These are phyloP conservation scores for Pholis gunnellus DNA, from an alignment of 2,113 vertebrate genomes.

Conservation along the genomic window DNA sequence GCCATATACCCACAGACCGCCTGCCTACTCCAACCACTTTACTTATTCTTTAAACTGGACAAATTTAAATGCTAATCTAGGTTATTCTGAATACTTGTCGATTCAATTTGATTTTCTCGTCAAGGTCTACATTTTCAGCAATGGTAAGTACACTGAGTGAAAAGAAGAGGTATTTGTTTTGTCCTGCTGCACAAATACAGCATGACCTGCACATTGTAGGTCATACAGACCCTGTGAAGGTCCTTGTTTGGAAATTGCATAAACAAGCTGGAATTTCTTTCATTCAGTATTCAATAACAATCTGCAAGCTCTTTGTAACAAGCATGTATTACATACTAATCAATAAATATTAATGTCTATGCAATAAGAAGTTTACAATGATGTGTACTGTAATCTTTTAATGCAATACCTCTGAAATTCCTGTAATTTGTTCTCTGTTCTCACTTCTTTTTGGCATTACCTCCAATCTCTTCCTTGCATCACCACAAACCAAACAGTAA, in stretches of 20 bases:
- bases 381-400: background rate
- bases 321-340: background rate
- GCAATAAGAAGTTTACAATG: background rate
- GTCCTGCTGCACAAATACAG: constrained; percentile 8
- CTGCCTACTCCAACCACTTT: background rate
- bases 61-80: background rate
- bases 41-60: background rate
- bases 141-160: constrained; percentile 38
- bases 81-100: background rate
- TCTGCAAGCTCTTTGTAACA: background rate
- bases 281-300: constrained; percentile 3
- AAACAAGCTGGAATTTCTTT: constrained; percentile 31
- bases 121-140: background rate
- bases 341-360: background rate
- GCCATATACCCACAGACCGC: background rate
- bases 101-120: background rate
- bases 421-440: background rate
- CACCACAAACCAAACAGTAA: constrained; percentile 22
- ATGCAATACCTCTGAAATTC: background rate
- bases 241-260: constrained; percentile 40
- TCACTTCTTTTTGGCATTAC: constrained; percentile 1
- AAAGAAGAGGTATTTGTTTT: constrained; percentile 45
- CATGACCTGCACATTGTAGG: constrained; percentile 41
- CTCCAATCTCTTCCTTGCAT: background rate
- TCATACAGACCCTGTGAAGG: constrained; percentile 57